phyloP scores from a whole-genome alignment of 2,113 vertebrate species.

The Pangasianodon hypophthalmus region DNA sequence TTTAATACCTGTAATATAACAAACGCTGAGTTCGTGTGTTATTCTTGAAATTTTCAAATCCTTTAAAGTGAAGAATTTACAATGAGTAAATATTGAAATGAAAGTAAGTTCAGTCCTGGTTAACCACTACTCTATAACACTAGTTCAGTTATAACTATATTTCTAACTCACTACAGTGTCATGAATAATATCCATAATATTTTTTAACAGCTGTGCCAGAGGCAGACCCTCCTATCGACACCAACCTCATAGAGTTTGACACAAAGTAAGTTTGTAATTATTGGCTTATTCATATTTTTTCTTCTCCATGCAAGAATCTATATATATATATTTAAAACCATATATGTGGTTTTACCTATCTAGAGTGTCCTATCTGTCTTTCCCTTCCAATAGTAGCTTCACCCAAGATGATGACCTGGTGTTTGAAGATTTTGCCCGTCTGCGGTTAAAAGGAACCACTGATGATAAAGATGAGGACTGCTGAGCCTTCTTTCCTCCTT shows the following conservation, averaged over 20 bases:
- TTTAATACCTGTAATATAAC: background rate
- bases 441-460: constrained; percentile 85
- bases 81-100: no score
- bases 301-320: background rate
- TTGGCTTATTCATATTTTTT: background rate
- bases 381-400: constrained; percentile 70
- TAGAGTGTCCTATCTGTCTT: background rate
- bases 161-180: background rate
- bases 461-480: constrained; percentile 87
- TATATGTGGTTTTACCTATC: background rate
- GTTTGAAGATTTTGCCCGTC: constrained; percentile 89
- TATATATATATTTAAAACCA: background rate
- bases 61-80: background rate
- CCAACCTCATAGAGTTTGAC: constrained; percentile 91
- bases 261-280: constrained; percentile 42
- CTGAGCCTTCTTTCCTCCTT: constrained; percentile 59
- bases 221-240: constrained; percentile 81
- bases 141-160: background rate
- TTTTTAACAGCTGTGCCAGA: constrained; percentile 76
- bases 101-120: background rate
- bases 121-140: background rate
- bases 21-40: background rate
- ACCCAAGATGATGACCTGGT: constrained; percentile 89
- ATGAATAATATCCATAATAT: background rate
- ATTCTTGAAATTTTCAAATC: background rate